phyloP scores from a whole-genome alignment of 1,140 invertebrate genomes.

The Amyelois transitella region DNA sequence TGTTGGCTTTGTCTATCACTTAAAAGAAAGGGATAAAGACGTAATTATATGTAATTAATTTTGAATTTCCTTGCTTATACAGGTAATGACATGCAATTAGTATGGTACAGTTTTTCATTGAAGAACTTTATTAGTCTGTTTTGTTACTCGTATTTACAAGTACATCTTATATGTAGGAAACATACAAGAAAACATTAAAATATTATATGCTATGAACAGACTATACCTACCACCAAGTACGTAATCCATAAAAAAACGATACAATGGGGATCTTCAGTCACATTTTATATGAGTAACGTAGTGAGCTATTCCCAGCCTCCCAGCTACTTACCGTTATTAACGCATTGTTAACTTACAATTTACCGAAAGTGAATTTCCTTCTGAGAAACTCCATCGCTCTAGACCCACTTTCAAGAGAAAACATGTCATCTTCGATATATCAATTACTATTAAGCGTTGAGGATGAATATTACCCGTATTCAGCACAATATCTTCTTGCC shows the following conservation, averaged over 20 bases:
- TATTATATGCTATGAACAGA: too few species aligned
- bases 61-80: too few species aligned
- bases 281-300: background rate
- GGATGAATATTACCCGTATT: background rate
- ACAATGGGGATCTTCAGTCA: background rate
- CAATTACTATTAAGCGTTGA: background rate
- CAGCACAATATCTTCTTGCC: background rate
- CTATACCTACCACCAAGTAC: background rate
- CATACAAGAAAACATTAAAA: too few species aligned
- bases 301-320: background rate
- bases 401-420: constrained; percentile 51
- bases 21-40: too few species aligned
- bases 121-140: too few species aligned
- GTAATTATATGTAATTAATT: too few species aligned
- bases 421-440: constrained; percentile 30
- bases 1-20: too few species aligned
- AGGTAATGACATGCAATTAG: too few species aligned
- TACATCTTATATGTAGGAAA: too few species aligned
- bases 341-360: constrained; percentile 17
- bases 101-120: too few species aligned
- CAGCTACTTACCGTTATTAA: constrained; percentile 9
- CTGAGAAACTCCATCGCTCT: constrained; percentile 32
- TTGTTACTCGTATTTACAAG: too few species aligned
- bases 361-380: constrained; percentile 28
- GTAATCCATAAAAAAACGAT: background rate